Conservation (phyloP, 2,888 invertebrate species). For the Balanococcus diminutus region DNA sequence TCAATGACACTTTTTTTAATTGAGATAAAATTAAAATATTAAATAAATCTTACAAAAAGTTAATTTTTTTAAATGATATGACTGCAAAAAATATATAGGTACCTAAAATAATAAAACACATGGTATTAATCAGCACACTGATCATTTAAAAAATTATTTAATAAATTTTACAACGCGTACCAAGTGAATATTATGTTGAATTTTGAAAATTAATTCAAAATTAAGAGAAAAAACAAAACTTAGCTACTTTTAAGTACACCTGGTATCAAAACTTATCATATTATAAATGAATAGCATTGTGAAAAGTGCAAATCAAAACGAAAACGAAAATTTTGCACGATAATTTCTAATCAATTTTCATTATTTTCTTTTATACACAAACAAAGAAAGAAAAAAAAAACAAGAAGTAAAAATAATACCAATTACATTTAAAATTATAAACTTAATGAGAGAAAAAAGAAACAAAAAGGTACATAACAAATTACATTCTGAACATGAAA, state of each 20-base stretch:
- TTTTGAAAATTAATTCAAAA: slow-evolving; percentile 2
- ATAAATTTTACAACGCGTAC: neutral
- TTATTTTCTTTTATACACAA: neutral
- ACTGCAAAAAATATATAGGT: slow-evolving; percentile 42
- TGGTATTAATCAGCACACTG: neutral
- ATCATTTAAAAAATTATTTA: neutral
- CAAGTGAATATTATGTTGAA: slow-evolving; percentile 21
- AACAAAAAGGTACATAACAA: neutral
- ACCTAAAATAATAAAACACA: slow-evolving; percentile 39
- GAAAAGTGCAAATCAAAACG: neutral
- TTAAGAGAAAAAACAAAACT: neutral
- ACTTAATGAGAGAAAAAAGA: neutral
- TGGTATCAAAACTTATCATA: slow-evolving; percentile 29
- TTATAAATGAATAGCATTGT: slow-evolving; percentile 11
- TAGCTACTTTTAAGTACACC: slow-evolving; percentile 26
- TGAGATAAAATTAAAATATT: slow-evolving; percentile 25
- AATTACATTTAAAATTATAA: slow-evolving; percentile 17
- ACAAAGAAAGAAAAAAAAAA: neutral
- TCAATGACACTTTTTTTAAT: slow-evolving; percentile 43
- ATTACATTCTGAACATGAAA: neutral
- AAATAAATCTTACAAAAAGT: slow-evolving; percentile 24
- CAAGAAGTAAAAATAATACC: slow-evolving; percentile 8
- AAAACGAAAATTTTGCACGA: slow-evolving; percentile 22
- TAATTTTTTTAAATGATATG: slow-evolving; percentile 49
- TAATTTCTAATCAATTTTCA: neutral